Evolutionary conservation across 30 jellyfish, hydroid and myxozoan species (phyloP).

Genomic region (Haliclystus octoradiatus): DNA sequence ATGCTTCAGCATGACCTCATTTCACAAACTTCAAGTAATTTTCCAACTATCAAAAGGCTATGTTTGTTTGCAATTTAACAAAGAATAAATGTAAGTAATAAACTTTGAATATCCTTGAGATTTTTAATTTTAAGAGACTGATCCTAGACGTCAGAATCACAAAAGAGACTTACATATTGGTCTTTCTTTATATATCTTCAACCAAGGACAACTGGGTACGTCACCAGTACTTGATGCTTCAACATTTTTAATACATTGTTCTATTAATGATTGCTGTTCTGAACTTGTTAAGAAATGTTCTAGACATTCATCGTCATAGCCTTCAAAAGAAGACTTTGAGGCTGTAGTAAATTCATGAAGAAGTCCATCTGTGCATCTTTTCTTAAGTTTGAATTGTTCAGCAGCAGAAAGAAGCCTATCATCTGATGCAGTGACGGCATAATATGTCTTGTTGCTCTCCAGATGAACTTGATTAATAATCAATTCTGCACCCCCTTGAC

Average conservation of each 20-base stretch:
- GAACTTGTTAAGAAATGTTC: slow-evolving; percentile 49
- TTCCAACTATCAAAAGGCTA: no score
- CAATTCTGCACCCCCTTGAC: slow-evolving; percentile 90
- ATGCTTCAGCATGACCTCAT: no score
- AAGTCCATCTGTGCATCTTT: slow-evolving; percentile 41
- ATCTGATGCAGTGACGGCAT: slow-evolving; percentile 45
- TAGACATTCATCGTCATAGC: slow-evolving; percentile 34
- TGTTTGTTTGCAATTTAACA: no score
- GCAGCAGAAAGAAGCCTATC: slow-evolving; percentile 65
- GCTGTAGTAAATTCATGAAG: slow-evolving; percentile 38
- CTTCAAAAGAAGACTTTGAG: slow-evolving; percentile 36
- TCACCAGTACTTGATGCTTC: slow-evolving; percentile 32
- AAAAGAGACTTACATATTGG: slow-evolving; percentile 85
- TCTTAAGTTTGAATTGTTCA: slow-evolving; percentile 51
- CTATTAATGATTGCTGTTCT: slow-evolving; percentile 64
- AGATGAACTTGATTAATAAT: slow-evolving; percentile 25
- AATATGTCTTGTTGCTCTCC: slow-evolving; percentile 25
- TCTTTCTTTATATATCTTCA: slow-evolving; percentile 61
- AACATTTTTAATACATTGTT: slow-evolving; percentile 37
- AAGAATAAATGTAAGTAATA: no score
- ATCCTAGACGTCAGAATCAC: no score
- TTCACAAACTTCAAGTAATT: no score
- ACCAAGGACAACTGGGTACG: slow-evolving; percentile 66
- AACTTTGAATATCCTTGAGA: no score
- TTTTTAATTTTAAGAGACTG: no score